Conservation (phyloP, 2,113 vertebrate genomes). For the Lepus europaeus region DNA sequence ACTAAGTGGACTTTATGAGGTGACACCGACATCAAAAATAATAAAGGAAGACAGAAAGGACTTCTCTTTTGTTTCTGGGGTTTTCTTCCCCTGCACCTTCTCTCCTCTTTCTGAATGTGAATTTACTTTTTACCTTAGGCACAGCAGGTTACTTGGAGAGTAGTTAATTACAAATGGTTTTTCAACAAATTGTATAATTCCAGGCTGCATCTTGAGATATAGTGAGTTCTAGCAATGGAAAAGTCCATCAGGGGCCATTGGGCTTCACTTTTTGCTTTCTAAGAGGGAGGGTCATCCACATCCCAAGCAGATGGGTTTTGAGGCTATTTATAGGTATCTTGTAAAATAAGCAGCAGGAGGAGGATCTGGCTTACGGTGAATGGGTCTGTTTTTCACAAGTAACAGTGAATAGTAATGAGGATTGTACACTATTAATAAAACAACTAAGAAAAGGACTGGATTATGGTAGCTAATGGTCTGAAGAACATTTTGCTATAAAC, state of each 20-base stretch:
- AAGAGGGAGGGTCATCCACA: neutral
- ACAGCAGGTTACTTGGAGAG: neutral
- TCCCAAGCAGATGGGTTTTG: constrained; percentile 47
- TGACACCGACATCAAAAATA: constrained; percentile 25
- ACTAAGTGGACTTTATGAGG: constrained; percentile 34
- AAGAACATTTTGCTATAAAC: constrained; percentile 78
- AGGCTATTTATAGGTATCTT: constrained; percentile 53
- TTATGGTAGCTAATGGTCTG: constrained; percentile 79
- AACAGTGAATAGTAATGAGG: constrained; percentile 76
- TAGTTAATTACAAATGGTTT: neutral
- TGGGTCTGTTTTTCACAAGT: constrained; percentile 70
- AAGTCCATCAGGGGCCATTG: neutral
- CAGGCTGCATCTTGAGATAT: neutral
- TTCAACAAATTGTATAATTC: neutral
- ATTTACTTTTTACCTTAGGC: neutral
- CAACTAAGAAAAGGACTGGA: constrained; percentile 68
- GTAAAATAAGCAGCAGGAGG: constrained; percentile 41
- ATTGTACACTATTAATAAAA: constrained; percentile 80
- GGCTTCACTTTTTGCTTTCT: neutral
- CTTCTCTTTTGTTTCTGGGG: neutral
- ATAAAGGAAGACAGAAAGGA: neutral
- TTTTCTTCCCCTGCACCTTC: neutral
- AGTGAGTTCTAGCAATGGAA: constrained; percentile 7
- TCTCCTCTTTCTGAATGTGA: constrained; percentile 5
- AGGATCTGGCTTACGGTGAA: constrained; percentile 52